phyloP scores from a whole-genome alignment of 2,113 vertebrate genomes.

The Heliornis fulica region DNA sequence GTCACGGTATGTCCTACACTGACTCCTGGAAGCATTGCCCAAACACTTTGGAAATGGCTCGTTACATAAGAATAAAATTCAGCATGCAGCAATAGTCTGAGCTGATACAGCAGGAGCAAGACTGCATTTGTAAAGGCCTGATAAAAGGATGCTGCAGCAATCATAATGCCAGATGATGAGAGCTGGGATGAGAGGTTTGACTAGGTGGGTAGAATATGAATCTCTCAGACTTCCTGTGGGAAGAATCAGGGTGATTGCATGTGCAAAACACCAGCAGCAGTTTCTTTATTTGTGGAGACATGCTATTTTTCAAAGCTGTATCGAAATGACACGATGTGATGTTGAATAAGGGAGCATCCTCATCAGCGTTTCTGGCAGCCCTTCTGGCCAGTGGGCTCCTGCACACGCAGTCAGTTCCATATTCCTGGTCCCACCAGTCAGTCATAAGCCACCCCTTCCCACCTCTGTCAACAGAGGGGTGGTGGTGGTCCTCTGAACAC shows the following conservation, averaged over 20 bases:
- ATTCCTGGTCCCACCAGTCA: neutral
- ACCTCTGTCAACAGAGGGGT: neutral
- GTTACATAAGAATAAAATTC: neutral
- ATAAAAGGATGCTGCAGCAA: slow-evolving; percentile 34
- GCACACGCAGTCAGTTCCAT: neutral
- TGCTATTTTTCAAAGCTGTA: neutral
- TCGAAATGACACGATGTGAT: neutral
- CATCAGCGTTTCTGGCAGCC: neutral
- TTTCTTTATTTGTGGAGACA: neutral
- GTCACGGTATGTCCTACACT: neutral
- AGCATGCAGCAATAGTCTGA: neutral
- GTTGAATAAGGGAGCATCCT: neutral
- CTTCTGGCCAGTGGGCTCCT: neutral
- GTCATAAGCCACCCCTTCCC: neutral
- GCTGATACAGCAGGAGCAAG: neutral
- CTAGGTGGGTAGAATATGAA: neutral
- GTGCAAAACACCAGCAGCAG: neutral
- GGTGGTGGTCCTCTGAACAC: neutral
- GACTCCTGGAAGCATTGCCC: neutral
- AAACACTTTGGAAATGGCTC: neutral
- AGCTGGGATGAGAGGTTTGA: neutral
- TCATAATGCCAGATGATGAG: neutral
- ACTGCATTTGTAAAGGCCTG: neutral
- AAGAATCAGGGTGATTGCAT: neutral
- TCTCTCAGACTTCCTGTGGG: neutral